Conservation (phyloP, 2,888 invertebrate genomes). For the Plagodis pulveraria region DNA sequence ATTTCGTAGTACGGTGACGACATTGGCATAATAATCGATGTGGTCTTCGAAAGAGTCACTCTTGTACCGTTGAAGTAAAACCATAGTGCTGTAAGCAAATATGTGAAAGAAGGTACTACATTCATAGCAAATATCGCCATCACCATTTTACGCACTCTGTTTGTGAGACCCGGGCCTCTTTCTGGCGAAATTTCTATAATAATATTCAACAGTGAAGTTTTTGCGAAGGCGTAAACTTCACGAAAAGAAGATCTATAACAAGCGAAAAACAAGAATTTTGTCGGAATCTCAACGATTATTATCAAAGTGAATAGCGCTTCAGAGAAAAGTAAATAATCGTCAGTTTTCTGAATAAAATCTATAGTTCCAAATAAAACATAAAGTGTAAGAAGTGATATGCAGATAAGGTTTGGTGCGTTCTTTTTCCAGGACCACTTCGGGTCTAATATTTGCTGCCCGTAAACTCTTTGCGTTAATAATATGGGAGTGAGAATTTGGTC, state of each 20-base stretch:
- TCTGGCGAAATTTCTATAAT: slow-evolving; percentile 42
- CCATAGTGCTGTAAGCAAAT: slow-evolving; percentile 54
- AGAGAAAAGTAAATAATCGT: slow-evolving; percentile 49
- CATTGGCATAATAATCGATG: slow-evolving; percentile 64
- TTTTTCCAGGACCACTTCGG: slow-evolving; percentile 61
- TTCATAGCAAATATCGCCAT: slow-evolving; percentile 42
- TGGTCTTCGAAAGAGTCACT: slow-evolving; percentile 58
- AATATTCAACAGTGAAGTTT: slow-evolving; percentile 49
- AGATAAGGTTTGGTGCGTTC: slow-evolving; percentile 46
- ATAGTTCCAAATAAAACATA: slow-evolving; percentile 64
- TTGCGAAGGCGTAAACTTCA: slow-evolving; percentile 52
- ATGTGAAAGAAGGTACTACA: slow-evolving; percentile 47
- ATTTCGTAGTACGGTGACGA: slow-evolving; percentile 62
- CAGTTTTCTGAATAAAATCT: slow-evolving; percentile 44
- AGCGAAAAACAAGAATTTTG: slow-evolving; percentile 55
- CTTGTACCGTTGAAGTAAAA: slow-evolving; percentile 52
- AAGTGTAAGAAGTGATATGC: slow-evolving; percentile 43
- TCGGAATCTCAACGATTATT: slow-evolving; percentile 44
- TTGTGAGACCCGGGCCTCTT: slow-evolving; percentile 27
- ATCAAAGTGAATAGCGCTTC: slow-evolving; percentile 62
- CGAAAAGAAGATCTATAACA: slow-evolving; percentile 47
- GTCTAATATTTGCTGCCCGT: slow-evolving; percentile 63
- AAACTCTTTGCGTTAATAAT: slow-evolving; percentile 52
- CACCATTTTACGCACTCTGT: slow-evolving; percentile 41
- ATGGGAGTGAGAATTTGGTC: slow-evolving; percentile 51